phyloP scores from a whole-genome alignment of 2,797 vertebrate genomes.

The Pachyuromys duprasi region DNA sequence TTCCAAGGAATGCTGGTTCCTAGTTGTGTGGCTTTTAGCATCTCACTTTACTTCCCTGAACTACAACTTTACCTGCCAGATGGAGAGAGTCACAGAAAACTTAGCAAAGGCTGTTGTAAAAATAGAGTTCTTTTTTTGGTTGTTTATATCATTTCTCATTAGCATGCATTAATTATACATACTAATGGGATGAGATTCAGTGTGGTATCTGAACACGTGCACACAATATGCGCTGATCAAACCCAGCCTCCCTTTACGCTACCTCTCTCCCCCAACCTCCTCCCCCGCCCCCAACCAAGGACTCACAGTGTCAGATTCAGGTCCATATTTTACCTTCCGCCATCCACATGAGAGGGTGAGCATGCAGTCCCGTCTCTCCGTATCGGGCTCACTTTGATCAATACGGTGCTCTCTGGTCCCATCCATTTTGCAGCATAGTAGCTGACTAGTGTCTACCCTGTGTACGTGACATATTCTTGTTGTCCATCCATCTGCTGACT shows the following conservation, averaged over 20 bases:
- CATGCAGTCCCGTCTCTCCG: neutral
- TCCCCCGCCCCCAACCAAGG: neutral
- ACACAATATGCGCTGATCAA: neutral
- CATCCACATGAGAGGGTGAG: too few species aligned
- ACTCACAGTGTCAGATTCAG: neutral
- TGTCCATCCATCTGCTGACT: neutral
- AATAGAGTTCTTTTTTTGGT: neutral
- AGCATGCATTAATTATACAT: neutral
- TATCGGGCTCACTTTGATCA: neutral
- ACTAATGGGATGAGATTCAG: neutral
- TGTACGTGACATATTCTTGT: neutral
- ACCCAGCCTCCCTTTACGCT: neutral
- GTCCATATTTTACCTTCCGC: neutral
- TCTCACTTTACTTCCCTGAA: constrained; percentile 37
- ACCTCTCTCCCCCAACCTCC: accelerated
- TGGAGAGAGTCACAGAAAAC: neutral
- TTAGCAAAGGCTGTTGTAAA: neutral
- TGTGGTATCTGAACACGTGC: neutral
- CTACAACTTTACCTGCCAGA: neutral
- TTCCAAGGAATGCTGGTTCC: neutral
- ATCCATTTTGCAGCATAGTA: neutral
- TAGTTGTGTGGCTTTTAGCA: neutral
- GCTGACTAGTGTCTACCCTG: neutral
- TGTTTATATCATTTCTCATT: neutral
- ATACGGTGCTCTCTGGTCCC: neutral